A percentile compares a stretch with the other conserved stretches of the same genome.
Conservation (phyloP, 2,888 invertebrate genomes). For the Thecophora atra region DNA sequence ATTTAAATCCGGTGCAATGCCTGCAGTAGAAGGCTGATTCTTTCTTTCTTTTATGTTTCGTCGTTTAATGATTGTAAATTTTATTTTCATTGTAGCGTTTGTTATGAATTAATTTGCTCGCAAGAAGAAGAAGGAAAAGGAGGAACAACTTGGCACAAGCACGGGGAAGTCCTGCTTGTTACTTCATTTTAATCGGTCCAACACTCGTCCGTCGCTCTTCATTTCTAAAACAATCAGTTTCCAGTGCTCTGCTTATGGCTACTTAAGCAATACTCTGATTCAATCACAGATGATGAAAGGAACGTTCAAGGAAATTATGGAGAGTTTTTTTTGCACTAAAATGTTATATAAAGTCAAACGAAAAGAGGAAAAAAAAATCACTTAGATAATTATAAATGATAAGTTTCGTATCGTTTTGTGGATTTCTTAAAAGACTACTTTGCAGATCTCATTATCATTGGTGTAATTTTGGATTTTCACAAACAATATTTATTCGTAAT, state of each 20-base stretch:
- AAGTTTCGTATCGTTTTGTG: too few species aligned
- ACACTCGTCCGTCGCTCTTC: background rate
- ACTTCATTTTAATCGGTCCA: background rate
- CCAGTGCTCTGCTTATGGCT: slow-evolving; percentile 17
- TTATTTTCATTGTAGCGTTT: background rate
- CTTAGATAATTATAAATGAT: too few species aligned
- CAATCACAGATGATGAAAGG: too few species aligned
- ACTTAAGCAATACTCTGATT: slow-evolving; percentile 20
- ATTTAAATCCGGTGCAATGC: slow-evolving; percentile 24
- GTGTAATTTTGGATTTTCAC: too few species aligned
- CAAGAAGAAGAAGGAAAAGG: background rate
- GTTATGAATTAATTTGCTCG: background rate
- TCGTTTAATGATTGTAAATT: background rate
- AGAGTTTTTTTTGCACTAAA: too few species aligned
- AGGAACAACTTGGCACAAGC: background rate
- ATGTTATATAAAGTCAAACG: too few species aligned
- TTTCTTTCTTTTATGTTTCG: background rate
- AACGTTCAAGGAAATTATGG: too few species aligned
- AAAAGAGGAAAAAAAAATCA: too few species aligned
- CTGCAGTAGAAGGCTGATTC: slow-evolving; percentile 18
- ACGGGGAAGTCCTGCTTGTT: background rate
- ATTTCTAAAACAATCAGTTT: slow-evolving; percentile 19
- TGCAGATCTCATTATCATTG: too few species aligned
- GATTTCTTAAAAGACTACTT: too few species aligned
- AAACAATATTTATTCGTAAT: too few species aligned